Conservation (phyloP, 2,113 vertebrate species). For the Seriola quinqueradiata region DNA sequence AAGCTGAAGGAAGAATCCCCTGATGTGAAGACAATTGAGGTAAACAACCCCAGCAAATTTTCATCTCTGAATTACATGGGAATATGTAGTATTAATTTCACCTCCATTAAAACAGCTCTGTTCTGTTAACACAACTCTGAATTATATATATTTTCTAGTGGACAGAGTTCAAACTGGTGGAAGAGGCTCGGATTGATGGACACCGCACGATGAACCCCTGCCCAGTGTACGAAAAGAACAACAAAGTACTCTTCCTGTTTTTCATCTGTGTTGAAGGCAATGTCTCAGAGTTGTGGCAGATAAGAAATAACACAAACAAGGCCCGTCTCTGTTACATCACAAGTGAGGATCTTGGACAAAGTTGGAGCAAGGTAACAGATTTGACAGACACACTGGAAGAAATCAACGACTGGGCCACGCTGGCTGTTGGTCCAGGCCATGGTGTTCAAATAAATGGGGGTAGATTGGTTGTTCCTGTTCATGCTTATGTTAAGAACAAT, state of each 20-base stretch:
- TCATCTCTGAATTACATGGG: neutral
- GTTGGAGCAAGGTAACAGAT: slow-evolving; percentile 13
- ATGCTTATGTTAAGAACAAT: neutral
- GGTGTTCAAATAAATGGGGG: slow-evolving; percentile 28
- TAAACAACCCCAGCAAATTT: neutral
- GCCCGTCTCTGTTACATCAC: slow-evolving; percentile 38
- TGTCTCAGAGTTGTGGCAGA: neutral
- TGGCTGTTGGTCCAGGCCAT: slow-evolving; percentile 40
- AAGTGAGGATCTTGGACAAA: neutral
- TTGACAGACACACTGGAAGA: neutral
- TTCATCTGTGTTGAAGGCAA: slow-evolving; percentile 27
- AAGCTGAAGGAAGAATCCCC: neutral
- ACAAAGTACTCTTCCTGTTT: slow-evolving; percentile 19
- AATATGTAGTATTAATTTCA: neutral
- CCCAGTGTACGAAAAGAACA: slow-evolving; percentile 20
- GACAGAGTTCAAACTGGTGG: fast-evolving
- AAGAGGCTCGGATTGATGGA: neutral
- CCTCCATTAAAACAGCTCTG: neutral
- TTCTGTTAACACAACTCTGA: neutral
- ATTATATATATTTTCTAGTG: slow-evolving; percentile 19
- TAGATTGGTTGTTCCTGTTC: slow-evolving; percentile 12
- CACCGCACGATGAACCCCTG: slow-evolving; percentile 27
- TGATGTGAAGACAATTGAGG: neutral
- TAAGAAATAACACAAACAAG: neutral
- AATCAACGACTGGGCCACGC: neutral